phyloP scores from a whole-genome alignment of 2,113 vertebrate species.

The Numida meleagris region DNA sequence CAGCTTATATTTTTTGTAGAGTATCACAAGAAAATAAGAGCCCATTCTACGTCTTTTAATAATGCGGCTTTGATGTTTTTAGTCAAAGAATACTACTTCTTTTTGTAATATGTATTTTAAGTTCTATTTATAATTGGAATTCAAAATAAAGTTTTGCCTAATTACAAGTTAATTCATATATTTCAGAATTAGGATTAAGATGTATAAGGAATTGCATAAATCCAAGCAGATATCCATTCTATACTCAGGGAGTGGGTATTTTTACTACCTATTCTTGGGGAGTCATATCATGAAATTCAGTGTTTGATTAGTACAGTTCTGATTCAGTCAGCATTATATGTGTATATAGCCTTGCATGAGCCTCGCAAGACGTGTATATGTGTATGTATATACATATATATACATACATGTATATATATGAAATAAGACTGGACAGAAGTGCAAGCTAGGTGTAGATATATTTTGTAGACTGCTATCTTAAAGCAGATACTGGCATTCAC shows the following conservation, averaged over 20 bases:
- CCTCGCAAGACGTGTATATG: neutral
- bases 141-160: neutral
- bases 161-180: neutral
- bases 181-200: neutral
- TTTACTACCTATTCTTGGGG: neutral
- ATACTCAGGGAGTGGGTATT: neutral
- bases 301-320: neutral
- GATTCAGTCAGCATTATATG: neutral
- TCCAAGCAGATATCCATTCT: neutral
- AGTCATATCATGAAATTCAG: neutral
- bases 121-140: neutral
- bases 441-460: neutral
- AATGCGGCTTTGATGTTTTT: neutral
- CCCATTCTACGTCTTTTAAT: neutral
- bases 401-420: too few species aligned
- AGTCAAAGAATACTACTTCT: neutral
- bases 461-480: neutral
- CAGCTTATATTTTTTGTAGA: neutral
- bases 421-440: neutral
- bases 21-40: neutral
- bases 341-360: neutral
- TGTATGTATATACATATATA: too few species aligned
- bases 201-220: neutral
- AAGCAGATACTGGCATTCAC: neutral
- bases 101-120: neutral